phyloP scores from a whole-genome alignment of 2,888 invertebrate species.

The Zaprionus obscuricornis region DNA sequence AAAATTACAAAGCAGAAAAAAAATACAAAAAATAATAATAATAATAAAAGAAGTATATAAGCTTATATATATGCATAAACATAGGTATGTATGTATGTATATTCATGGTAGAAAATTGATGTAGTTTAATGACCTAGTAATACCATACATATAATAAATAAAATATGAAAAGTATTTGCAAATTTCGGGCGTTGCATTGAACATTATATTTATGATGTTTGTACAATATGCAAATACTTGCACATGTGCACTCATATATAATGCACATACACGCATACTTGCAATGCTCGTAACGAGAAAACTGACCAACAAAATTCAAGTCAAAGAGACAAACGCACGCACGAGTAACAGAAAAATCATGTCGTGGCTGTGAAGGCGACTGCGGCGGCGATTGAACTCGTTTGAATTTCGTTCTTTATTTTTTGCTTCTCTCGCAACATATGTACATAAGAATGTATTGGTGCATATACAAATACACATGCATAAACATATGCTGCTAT shows the following conservation, averaged over 20 bases:
- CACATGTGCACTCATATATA: constrained; percentile 4
- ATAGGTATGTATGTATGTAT: constrained; percentile 1
- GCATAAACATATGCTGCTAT: background rate
- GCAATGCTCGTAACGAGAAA: constrained; percentile 52
- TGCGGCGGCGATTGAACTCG: constrained; percentile 60
- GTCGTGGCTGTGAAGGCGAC: constrained; percentile 28
- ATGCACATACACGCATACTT: constrained; percentile 10
- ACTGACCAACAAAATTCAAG: constrained; percentile 39
- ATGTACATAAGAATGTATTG: background rate
- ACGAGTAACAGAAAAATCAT: constrained; percentile 41
- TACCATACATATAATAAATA: constrained; percentile 3
- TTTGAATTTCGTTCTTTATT: constrained; percentile 56
- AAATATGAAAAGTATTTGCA: constrained; percentile 16
- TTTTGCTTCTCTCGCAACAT: constrained; percentile 23
- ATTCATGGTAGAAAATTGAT: constrained; percentile 39
- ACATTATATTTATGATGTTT: constrained; percentile 41
- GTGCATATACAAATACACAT: background rate
- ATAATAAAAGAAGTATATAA: constrained; percentile 24
- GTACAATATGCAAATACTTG: constrained; percentile 20
- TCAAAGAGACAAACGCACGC: constrained; percentile 30
- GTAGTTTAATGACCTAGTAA: constrained; percentile 47
- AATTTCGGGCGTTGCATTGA: constrained; percentile 23
- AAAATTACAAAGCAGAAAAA: constrained; percentile 47
- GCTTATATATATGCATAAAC: no score
- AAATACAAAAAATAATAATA: constrained; percentile 46